These are phyloP conservation scores for Trichechus manatus DNA, from an alignment of 2,113 vertebrate species.

Conservation along the genomic window DNA sequence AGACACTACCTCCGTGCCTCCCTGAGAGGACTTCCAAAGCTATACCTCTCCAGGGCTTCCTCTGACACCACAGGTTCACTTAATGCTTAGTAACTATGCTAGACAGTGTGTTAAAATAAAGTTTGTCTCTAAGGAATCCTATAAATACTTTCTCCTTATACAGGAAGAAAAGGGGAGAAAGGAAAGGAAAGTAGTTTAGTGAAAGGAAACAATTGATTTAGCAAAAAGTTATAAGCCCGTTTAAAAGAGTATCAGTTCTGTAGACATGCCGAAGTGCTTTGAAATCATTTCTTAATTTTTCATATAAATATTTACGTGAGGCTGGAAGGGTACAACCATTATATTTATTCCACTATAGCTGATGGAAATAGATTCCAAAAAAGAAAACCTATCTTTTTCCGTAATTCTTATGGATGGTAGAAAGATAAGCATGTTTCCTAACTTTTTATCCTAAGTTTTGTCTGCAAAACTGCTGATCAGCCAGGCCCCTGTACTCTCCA, in stretches of 20 bases:
- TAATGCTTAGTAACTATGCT: not conserved
- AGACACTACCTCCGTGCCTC: not conserved
- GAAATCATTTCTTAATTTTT: constrained; percentile 27
- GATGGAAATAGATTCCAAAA: not conserved
- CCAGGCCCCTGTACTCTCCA: not conserved
- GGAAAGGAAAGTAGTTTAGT: not conserved
- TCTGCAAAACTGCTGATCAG: not conserved
- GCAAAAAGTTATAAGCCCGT: not conserved
- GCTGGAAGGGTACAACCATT: not conserved
- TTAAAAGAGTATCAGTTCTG: not conserved
- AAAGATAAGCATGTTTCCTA: not conserved
- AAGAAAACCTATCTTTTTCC: not conserved
- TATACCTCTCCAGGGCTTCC: not conserved
- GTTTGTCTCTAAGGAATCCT: not conserved
- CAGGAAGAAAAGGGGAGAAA: not conserved
- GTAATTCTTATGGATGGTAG: not conserved
- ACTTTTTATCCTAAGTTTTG: not conserved
- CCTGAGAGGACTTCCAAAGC: not conserved
- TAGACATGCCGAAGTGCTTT: not conserved
- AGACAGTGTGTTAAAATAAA: not conserved
- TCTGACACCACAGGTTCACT: not conserved
- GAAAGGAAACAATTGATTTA: not conserved
- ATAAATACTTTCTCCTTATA: not conserved
- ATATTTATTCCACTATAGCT: not conserved
- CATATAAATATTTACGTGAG: not conserved